Percentiles rank a stretch among this genome's conserved stretches.
These are phyloP conservation scores for Burhinus bistriatus DNA, from an alignment of 2,113 vertebrate genomes.

Conservation along the genomic window DNA sequence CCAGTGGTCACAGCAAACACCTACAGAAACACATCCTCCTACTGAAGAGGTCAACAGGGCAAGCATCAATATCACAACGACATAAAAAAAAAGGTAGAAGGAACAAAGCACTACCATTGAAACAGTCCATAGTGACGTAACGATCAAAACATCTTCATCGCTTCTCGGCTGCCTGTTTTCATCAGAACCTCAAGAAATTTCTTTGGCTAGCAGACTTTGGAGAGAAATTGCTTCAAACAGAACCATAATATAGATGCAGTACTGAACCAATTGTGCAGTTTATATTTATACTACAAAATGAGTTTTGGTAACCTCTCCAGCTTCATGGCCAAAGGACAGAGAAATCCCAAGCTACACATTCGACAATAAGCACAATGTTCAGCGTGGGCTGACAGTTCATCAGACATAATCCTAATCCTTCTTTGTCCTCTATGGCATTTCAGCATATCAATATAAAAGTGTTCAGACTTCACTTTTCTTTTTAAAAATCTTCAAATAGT, in stretches of 20 bases:
- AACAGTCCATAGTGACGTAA: conserved; percentile 4
- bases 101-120: neutral
- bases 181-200: conserved; percentile 82
- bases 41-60: neutral
- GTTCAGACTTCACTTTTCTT: neutral
- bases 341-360: conserved; percentile 61
- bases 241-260: conserved; percentile 67
- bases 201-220: conserved; percentile 97
- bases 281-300: conserved; percentile 72
- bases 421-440: conserved; percentile 56
- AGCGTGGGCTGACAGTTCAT: conserved; percentile 24
- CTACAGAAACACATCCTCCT: neutral
- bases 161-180: conserved; percentile 65
- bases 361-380: conserved; percentile 23
- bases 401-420: conserved; percentile 38
- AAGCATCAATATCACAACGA: neutral
- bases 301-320: conserved; percentile 70
- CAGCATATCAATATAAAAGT: conserved; percentile 26
- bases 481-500: conserved; percentile 4
- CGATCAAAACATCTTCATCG: neutral
- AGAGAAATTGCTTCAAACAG: conserved; percentile 86
- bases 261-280: conserved; percentile 69
- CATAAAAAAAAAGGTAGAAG: neutral
- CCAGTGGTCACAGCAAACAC: neutral
- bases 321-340: conserved; percentile 64